Percentiles rank a stretch among this genome's conserved stretches.
These are phyloP conservation scores for Ophiodon elongatus DNA, from an alignment of 2,113 vertebrate genomes.

Conservation along the genomic window DNA sequence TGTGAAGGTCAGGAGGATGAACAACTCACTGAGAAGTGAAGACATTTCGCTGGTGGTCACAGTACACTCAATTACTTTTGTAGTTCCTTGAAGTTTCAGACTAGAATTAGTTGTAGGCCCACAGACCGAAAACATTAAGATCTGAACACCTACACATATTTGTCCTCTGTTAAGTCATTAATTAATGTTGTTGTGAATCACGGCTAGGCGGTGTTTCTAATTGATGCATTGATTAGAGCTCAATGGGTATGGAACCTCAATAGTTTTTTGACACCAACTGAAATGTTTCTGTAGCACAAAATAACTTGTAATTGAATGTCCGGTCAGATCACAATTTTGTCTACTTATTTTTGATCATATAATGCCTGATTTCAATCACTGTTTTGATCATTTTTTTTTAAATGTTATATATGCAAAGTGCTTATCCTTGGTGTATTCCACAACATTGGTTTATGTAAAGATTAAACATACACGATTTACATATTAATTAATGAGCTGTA, in stretches of 20 bases:
- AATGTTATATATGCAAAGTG: too few relatives aligned
- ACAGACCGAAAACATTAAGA: not conserved
- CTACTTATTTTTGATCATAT: not conserved
- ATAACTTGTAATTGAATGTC: too few relatives aligned
- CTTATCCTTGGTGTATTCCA: too few relatives aligned
- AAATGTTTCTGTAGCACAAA: not conserved
- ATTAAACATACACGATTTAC: too few relatives aligned
- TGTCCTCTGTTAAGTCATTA: not conserved
- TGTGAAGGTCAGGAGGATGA: conserved; percentile 17
- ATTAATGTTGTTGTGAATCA: conserved; percentile 12
- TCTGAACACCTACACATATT: not conserved
- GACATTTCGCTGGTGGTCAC: not conserved
- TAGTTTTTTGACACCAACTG: not conserved
- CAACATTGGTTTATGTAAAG: too few relatives aligned
- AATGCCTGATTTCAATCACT: too few relatives aligned
- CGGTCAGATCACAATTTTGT: not conserved
- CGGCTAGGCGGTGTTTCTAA: not conserved
- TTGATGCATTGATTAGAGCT: not conserved
- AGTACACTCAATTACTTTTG: not conserved
- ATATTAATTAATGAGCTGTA: too few relatives aligned
- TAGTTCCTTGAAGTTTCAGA: not conserved
- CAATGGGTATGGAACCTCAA: not conserved
- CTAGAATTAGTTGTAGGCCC: not conserved
- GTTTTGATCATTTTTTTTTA: too few relatives aligned
- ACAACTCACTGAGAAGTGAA: not conserved